Conservation (phyloP, 2,888 invertebrate species). For the Globia sparganii region DNA sequence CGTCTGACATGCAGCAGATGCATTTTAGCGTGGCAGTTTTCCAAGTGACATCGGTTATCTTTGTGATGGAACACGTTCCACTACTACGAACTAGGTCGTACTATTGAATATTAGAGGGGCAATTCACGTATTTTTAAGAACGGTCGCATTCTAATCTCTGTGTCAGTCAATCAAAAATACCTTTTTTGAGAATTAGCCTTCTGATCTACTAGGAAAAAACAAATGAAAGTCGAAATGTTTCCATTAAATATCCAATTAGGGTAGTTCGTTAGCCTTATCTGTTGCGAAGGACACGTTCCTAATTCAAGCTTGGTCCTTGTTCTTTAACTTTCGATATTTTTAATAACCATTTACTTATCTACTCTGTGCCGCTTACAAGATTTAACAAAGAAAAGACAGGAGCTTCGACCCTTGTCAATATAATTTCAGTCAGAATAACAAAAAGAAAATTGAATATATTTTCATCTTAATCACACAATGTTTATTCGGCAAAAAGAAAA, state of each 20-base stretch:
- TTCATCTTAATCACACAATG: constrained; percentile 11
- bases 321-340: background rate
- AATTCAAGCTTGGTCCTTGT: background rate
- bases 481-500: constrained; percentile 34
- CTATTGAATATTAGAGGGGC: too few relatives aligned
- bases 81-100: too few relatives aligned
- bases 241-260: background rate
- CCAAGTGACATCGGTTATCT: too few relatives aligned
- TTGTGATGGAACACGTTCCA: too few relatives aligned
- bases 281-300: constrained; percentile 2
- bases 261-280: background rate
- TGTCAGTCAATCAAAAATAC: too few relatives aligned
- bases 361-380: background rate
- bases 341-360: background rate
- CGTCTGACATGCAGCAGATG: too few relatives aligned
- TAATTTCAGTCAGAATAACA: background rate
- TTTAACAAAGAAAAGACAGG: background rate
- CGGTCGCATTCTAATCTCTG: too few relatives aligned
- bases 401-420: background rate
- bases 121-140: too few relatives aligned
- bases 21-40: too few relatives aligned
- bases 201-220: background rate
- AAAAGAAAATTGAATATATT: constrained; percentile 14
- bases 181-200: too few relatives aligned
- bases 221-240: background rate